Base-by-base conservation (phyloP, 2,797 vertebrate species). In the Dermochelys coriacea region DNA sequence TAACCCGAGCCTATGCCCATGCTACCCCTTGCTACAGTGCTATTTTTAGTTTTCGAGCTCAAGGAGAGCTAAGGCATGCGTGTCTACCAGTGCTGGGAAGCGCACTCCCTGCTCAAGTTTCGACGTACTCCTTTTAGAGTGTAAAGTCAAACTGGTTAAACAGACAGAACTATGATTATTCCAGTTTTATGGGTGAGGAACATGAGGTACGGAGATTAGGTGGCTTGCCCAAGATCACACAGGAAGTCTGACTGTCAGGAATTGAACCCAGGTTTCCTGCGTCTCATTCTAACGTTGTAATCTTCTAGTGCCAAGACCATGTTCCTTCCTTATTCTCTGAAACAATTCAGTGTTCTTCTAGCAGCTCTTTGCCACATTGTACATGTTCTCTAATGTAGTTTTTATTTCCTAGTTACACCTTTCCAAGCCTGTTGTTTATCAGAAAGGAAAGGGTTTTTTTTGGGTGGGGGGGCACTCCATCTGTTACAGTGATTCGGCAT, bases 401-500 rank as follows among this genome's bases (percentile, higher is more conserved):
- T 4, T 64, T 1, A 0, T 64, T 94, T 88, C 84, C 61, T 78
- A 57, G 47, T 52, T n/a, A n/a, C n/a, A n/a, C n/a, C n/a, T n/a
- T n/a, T n/a, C n/a, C n/a, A n/a, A n/a, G n/a, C n/a, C n/a, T n/a
- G n/a, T n/a, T n/a, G n/a, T n/a, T n/a, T n/a, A 45, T 82, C 64
- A 89, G 55, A 84, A 88, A 83, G 50, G 16, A 84, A 84, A 45
- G 3, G 52, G 50, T 1, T 0, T 19, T 8, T 29, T 2, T 7
- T 0, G 25, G 77, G 16, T 29, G 29, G 49, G 12, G 29, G 80
- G 61, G 79, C 12, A 57, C 31, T 89, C 54, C 0, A 1, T 88
- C 77, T 92, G 74, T 64, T 92, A 64, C 64, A 82, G 1, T 88
- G 91, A 91, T 81, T 77, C 23, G 82, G 84, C 78, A 82, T 85